Evolutionary conservation across 2,113 vertebrate genomes (phyloP), one percentile per base, ranked within the genome.

Genomic region (Sisor rabdophorus): DNA sequence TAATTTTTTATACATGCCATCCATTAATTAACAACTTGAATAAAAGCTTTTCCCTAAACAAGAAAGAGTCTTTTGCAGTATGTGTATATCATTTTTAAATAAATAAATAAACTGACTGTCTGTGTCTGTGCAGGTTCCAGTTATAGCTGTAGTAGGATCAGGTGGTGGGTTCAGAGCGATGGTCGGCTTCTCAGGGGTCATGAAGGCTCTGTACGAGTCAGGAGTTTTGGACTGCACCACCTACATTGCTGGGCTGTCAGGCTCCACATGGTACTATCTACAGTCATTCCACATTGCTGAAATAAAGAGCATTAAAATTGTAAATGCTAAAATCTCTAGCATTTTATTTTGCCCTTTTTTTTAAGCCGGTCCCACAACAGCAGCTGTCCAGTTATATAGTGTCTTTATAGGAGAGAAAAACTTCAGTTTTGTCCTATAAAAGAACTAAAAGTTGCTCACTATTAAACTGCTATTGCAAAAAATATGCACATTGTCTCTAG

Each of bases 81-180:
- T n/a, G n/a, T n/a, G n/a, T n/a, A n/a, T n/a, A n/a, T n/a, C n/a
- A n/a, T n/a, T n/a, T n/a, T n/a, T n/a, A n/a, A n/a, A n/a, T n/a
- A n/a, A n/a, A n/a, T n/a, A n/a, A n/a, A n/a, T n/a, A n/a, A n/a
- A n/a, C n/a, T n/a, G n/a, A n/a, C n/a, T n/a, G n/a, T n/a, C n/a
- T n/a, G n/a, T n/a, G n/a, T n/a, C n/a, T 71, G 2, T 65, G 2
- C 88, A 99, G 97, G 95, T 98, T 3, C 97, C 97, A 0, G 95
- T 97, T 47, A 94, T 99, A 15, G 96, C 97, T 0, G 82, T 99
- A 2, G 28, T 98, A 59, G 97, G 97, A 20, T 99, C 97, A 0
- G 97, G 97, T 17, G 97, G 97, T 0, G 97, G 97, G 1, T 99
- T 99, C 82, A 92, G 97, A 36, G 97, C 97, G 80, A 98, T 98